Conservation (phyloP, 2,888 invertebrate species). For the Cryptocephalus primarius region DNA sequence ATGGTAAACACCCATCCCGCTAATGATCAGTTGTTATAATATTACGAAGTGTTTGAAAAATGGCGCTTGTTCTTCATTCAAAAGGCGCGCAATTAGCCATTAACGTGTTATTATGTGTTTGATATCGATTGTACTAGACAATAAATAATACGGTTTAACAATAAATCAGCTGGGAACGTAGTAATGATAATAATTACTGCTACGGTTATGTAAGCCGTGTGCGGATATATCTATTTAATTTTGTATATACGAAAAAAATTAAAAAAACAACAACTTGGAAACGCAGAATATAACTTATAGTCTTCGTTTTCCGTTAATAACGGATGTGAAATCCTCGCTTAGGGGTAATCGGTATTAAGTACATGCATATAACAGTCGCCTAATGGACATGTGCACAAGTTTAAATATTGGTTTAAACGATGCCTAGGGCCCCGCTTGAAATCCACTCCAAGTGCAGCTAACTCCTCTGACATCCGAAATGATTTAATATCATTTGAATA, state of each 20-base stretch:
- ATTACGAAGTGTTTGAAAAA: too few species aligned
- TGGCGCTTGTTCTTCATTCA: too few species aligned
- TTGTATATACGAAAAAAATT: background rate
- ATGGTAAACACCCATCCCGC: too few species aligned
- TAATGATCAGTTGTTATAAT: too few species aligned
- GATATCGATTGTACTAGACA: constrained; percentile 1
- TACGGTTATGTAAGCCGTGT: background rate
- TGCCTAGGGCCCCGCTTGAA: too few species aligned
- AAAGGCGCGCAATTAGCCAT: background rate
- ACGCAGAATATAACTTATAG: too few species aligned
- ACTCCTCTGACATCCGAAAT: too few species aligned
- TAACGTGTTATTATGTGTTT: constrained; percentile 1
- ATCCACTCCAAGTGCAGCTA: too few species aligned
- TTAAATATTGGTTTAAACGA: too few species aligned
- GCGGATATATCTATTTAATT: background rate
- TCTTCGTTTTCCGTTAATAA: background rate
- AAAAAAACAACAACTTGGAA: background rate
- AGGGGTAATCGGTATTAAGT: background rate
- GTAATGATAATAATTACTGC: constrained; percentile 1
- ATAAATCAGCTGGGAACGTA: background rate
- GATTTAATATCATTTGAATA: too few species aligned
- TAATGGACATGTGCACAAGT: background rate
- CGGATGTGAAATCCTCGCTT: constrained; percentile 1
- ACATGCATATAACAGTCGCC: too few species aligned
- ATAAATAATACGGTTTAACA: background rate